Evolutionary conservation across 1,140 invertebrate species (phyloP).

Genomic region (Acyrthosiphon pisum): DNA sequence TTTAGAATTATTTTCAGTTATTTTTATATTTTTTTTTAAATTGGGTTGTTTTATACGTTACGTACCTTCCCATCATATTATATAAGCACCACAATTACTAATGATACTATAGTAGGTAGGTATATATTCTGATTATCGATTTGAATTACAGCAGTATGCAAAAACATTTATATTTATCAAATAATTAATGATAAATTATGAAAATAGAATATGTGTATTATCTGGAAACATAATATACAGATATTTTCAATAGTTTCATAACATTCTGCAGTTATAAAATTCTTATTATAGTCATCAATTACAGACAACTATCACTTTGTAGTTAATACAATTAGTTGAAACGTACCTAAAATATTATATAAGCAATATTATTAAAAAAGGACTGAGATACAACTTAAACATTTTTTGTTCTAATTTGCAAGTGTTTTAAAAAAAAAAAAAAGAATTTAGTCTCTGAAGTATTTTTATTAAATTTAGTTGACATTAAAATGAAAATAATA

Average conservation of each 20-base stretch:
- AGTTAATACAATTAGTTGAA: neutral
- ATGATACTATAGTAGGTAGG: neutral
- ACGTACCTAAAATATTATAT: neutral
- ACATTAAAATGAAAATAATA: no score
- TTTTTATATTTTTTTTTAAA: neutral
- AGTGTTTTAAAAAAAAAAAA: no score
- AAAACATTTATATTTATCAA: neutral
- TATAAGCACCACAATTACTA: neutral
- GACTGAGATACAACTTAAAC: neutral
- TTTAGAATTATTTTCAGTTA: neutral
- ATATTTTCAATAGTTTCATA: neutral
- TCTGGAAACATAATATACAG: neutral
- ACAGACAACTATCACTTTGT: neutral
- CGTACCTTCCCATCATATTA: neutral
- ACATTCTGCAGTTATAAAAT: neutral
- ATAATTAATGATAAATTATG: neutral
- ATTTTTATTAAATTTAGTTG: no score
- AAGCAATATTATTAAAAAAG: neutral
- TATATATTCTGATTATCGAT: neutral
- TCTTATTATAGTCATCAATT: neutral
- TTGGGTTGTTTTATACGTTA: neutral
- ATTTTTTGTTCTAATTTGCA: neutral
- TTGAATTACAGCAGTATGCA: no score
- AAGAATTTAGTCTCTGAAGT: no score
- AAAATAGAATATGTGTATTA: neutral